A percentile compares a stretch with the other conserved stretches of the same genome.
Conservation (phyloP, 2,888 invertebrate genomes). For the Minunthozetes semirufus region DNA sequence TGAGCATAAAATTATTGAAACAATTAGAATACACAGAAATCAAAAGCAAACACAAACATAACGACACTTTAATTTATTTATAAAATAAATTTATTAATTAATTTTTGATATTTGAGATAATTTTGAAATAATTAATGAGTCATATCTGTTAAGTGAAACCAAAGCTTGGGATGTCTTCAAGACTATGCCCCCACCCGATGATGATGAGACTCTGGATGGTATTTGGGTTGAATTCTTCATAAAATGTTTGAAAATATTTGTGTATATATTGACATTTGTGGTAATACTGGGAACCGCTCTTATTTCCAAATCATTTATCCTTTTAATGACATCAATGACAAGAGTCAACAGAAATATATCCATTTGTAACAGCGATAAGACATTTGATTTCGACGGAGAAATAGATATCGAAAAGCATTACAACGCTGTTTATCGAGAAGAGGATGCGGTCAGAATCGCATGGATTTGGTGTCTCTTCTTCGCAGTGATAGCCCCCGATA, state of each 20-base stretch:
- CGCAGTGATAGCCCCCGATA: constrained; percentile 45
- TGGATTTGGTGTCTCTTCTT: constrained; percentile 47
- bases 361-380: constrained; percentile 36
- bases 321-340: constrained; percentile 87
- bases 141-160: not conserved
- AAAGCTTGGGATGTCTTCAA: constrained; percentile 36
- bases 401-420: constrained; percentile 24
- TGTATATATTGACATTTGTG: constrained; percentile 40
- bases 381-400: constrained; percentile 31
- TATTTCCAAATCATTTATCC: constrained; percentile 50
- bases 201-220: constrained; percentile 26
- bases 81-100: too few species aligned
- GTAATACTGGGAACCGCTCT: constrained; percentile 38
- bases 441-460: constrained; percentile 43
- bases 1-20: too few species aligned
- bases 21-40: too few species aligned
- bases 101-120: too few species aligned
- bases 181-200: constrained; percentile 35
- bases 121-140: too few species aligned
- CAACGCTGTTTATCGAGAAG: not conserved
- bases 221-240: constrained; percentile 34
- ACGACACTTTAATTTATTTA: too few species aligned
- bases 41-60: too few species aligned
- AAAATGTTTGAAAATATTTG: constrained; percentile 41
- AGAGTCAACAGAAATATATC: constrained; percentile 57